Evolutionary conservation across 2,797 vertebrate species (phyloP).

Genomic region (Capromys pilorides): DNA sequence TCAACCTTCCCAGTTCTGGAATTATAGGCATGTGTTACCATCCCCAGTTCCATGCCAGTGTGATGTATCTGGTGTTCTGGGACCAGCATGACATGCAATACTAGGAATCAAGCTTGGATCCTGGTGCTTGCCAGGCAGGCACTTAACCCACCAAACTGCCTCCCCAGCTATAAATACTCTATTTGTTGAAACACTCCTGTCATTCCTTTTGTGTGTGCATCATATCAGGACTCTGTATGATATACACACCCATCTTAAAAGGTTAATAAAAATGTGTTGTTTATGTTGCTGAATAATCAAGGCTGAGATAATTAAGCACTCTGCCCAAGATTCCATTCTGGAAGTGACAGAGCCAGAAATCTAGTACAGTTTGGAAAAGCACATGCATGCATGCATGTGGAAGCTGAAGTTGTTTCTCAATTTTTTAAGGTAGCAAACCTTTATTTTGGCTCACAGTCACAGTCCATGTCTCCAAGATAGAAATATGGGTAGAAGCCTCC

Average conservation of each 20-base stretch:
- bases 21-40: too few relatives aligned
- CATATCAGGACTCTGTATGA: background rate
- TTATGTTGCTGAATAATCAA: slow-evolving; percentile 43
- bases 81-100: too few relatives aligned
- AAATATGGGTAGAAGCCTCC: background rate
- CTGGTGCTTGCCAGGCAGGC: too few relatives aligned
- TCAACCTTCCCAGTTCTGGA: too few relatives aligned
- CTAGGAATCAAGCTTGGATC: too few relatives aligned
- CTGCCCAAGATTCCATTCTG: slow-evolving; percentile 10
- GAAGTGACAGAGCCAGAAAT: slow-evolving; percentile 43
- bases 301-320: background rate
- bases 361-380: background rate
- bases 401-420: background rate
- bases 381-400: background rate
- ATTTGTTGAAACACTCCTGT: background rate
- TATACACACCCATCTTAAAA: background rate
- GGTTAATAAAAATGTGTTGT: background rate
- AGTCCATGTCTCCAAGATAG: background rate
- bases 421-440: background rate
- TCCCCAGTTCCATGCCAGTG: too few relatives aligned
- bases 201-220: background rate
- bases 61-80: too few relatives aligned
- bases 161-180: background rate
- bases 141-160: too few relatives aligned
- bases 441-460: background rate